Conservation (phyloP, 1,140 invertebrate species). For the Drosophila melanogaster region DNA sequence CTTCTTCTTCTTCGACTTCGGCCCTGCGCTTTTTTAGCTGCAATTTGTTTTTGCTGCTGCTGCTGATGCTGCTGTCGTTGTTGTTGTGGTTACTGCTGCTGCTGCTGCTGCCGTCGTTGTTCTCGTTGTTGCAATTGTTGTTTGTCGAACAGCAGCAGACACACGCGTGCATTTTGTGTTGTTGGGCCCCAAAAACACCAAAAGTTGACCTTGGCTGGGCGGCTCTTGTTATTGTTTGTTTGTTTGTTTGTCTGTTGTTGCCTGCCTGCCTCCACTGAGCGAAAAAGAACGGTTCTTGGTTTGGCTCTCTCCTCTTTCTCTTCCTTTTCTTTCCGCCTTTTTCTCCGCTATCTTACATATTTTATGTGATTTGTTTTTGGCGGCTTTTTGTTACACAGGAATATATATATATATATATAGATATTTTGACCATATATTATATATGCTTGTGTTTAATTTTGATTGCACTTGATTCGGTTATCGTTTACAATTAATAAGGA, state of each 20-base stretch:
- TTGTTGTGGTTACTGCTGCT: conserved; percentile 3
- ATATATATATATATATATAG: neutral
- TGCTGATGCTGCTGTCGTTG: conserved; percentile 15
- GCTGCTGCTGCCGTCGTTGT: conserved; percentile 1
- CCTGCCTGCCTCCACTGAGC: conserved; percentile 10
- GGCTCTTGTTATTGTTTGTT: conserved; percentile 21
- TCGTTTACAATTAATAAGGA: conserved; percentile 13
- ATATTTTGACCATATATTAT: conserved; percentile 19
- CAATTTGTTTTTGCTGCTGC: conserved; percentile 6
- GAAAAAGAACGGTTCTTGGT: conserved; percentile 22
- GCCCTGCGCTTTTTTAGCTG: conserved; percentile 2
- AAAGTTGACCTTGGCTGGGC: conserved; percentile 69
- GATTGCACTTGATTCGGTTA: conserved; percentile 32
- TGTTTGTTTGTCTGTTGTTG: conserved; percentile 12
- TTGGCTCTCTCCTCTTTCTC: neutral
- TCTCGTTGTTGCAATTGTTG: conserved; percentile 56
- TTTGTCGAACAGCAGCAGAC: conserved; percentile 71
- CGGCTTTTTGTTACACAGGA: conserved; percentile 16
- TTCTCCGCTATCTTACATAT: conserved; percentile 36
- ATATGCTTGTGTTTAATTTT: conserved; percentile 7
- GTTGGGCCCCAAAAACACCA: conserved; percentile 56
- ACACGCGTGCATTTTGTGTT: conserved; percentile 83
- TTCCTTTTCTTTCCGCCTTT: conserved; percentile 2
- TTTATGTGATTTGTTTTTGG: conserved; percentile 20
- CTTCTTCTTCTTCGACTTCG: conserved; percentile 6